Evolutionary conservation across 2,797 vertebrate genomes (phyloP).

Genomic region (Phataginus tricuspis): DNA sequence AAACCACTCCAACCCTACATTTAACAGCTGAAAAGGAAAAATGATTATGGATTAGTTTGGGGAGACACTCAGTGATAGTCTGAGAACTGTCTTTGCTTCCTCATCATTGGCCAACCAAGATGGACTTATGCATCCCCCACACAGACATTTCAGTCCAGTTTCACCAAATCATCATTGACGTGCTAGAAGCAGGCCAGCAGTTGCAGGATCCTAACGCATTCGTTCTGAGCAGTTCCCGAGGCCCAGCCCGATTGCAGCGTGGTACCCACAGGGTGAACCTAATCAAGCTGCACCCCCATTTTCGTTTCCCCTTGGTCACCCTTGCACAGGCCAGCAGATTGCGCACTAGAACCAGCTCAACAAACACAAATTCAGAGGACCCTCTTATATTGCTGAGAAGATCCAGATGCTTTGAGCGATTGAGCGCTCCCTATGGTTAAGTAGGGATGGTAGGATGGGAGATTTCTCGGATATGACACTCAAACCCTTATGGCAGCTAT

Average conservation of each 20-base stretch:
- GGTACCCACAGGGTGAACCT: background rate
- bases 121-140: background rate
- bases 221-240: background rate
- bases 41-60: background rate
- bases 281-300: background rate
- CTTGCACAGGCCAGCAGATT: background rate
- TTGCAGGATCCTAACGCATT: background rate
- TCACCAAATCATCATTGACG: background rate
- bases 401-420: background rate
- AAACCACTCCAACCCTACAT: background rate
- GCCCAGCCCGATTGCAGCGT: background rate
- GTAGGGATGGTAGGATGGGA: background rate
- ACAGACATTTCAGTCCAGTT: background rate
- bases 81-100: constrained; percentile 1
- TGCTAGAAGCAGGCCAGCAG: background rate
- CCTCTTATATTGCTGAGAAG: background rate
- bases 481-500: background rate
- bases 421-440: background rate
- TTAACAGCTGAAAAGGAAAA: background rate
- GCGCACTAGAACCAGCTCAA: background rate
- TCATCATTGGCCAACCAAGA: background rate
- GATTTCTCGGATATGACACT: background rate
- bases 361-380: background rate
- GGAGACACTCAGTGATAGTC: background rate
- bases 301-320: background rate